These are phyloP conservation scores for Papilio polyxenes DNA, from an alignment of 1,140 invertebrate genomes.

Conservation along the genomic window DNA sequence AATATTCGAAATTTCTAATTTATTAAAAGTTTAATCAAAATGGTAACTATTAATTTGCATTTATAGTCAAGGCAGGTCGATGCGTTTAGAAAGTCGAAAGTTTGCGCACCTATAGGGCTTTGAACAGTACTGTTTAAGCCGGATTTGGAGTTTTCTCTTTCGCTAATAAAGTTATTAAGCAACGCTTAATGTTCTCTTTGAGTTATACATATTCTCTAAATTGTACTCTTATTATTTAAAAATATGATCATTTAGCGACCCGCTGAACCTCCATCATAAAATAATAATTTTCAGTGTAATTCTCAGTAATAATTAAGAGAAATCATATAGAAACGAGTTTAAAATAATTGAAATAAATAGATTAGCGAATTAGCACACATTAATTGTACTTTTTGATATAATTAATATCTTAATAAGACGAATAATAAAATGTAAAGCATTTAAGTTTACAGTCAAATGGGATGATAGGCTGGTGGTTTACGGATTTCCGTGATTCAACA, in stretches of 20 bases:
- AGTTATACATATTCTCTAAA: neutral
- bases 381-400: neutral
- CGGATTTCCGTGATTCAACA: neutral
- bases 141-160: conserved; percentile 34
- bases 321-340: no score
- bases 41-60: conserved; percentile 30
- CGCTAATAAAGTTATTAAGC: conserved; percentile 7
- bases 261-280: no score
- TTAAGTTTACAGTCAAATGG: neutral
- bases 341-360: no score
- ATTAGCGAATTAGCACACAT: no score
- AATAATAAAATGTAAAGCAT: neutral
- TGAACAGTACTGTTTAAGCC: conserved; percentile 14
- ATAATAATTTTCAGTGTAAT: no score
- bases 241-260: no score
- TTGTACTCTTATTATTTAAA: neutral
- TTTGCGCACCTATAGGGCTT: conserved; percentile 33
- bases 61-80: conserved; percentile 19
- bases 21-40: conserved; percentile 15
- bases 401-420: neutral
- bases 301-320: no score
- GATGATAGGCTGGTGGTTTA: neutral
- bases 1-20: conserved; percentile 23
- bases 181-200: neutral
- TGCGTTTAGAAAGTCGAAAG: conserved; percentile 37